Base-by-base conservation (phyloP, 2,888 invertebrate genomes). In the Pseudococcus viburni region DNA sequence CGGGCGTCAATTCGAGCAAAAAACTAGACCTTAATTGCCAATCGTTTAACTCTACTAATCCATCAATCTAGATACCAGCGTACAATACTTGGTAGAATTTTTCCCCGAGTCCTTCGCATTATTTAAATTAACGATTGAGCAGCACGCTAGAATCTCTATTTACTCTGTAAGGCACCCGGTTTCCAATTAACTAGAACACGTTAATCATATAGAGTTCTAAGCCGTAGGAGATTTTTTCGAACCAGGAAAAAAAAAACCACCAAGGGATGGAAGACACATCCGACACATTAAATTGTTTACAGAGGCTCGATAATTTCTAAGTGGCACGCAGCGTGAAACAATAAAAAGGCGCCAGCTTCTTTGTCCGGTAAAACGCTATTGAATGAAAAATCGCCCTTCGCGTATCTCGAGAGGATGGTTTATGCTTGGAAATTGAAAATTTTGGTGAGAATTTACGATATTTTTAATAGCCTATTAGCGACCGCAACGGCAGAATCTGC, bases 321-420 rank as follows among this genome's bases (percentile, higher is more conserved):
- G 80, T 80, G 39, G 42, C 80, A 80, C 80, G 80, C 80, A 80
- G 42, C 80, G 80, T 80, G 42, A 80, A 80, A 80, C 80, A 80
- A 80, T 80, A 42, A 80, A 80, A 80, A 80, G 80, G 80, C 80
- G 80, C 80, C 80, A 73, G 68, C 26, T 73, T 26, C 33, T 73
- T 33, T 15, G 33, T 73, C 26, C 68, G 68, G 68, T 73, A 33
- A 9, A 64, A 73, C 12, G 11, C 4, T 33, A 11, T 33, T 73
- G 68, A 15, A 73, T 55, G 55, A 19, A 73, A 73, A 73, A 73
- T 73, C 68, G 33, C 26, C 26, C 26, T 33, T 33, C 26, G 68
- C 33, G 6, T 33, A 15, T 17, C 51, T 15, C 51, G 15, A 17
- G 17, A 51, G 51, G 46, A 15, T 15, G 15, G 51, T 46, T 11